These are phyloP conservation scores for Limnephilus lunatus DNA, from an alignment of 2,888 invertebrate species.

Conservation along the genomic window DNA sequence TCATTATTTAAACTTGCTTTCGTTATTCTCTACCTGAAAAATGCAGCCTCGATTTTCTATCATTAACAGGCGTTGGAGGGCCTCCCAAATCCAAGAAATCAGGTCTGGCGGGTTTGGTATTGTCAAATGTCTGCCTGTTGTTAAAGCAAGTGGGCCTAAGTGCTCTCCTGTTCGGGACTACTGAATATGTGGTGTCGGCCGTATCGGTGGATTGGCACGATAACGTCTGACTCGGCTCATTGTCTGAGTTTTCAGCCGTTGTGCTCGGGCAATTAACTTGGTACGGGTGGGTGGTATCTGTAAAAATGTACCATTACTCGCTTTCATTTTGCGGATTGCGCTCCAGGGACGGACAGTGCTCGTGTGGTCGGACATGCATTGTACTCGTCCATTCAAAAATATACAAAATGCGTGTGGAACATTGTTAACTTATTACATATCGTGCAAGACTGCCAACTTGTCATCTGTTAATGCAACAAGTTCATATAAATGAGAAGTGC, in stretches of 20 bases:
- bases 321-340: constrained; percentile 5
- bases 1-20: constrained; percentile 45
- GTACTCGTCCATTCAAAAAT: background rate
- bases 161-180: constrained; percentile 69
- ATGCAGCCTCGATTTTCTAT: constrained; percentile 84
- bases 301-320: constrained; percentile 65
- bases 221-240: constrained; percentile 71
- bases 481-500: background rate
- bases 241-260: constrained; percentile 72
- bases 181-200: constrained; percentile 71
- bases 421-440: background rate
- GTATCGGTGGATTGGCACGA: constrained; percentile 69
- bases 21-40: constrained; percentile 76
- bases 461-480: background rate
- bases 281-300: constrained; percentile 67
- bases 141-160: constrained; percentile 66
- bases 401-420: background rate
- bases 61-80: constrained; percentile 79
- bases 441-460: background rate
- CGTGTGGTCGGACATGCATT: background rate
- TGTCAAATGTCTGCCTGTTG: constrained; percentile 67
- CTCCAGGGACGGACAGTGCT: background rate
- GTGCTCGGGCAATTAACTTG: constrained; percentile 68
- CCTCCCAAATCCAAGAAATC: constrained; percentile 82
- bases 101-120: constrained; percentile 75